Percentiles rank a stretch among this genome's conserved stretches.
phyloP scores from a whole-genome alignment of 1,140 invertebrate species.

The Lordiphosa mommai region DNA sequence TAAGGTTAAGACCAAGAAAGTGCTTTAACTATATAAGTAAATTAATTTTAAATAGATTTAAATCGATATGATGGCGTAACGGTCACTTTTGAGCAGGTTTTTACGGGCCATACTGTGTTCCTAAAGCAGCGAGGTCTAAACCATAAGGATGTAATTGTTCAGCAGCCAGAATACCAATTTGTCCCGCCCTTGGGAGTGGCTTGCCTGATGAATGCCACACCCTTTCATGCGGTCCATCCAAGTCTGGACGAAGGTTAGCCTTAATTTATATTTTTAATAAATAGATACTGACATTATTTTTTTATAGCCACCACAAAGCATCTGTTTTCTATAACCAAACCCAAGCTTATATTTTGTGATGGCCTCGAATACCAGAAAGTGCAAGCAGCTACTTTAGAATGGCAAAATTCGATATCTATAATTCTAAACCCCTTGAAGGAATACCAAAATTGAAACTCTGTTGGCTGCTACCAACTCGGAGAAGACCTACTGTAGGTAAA shows the following conservation, averaged over 20 bases:
- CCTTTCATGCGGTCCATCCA: constrained; percentile 46
- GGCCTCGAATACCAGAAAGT: constrained; percentile 20
- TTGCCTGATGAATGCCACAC: constrained; percentile 44
- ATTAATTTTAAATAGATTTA: not conserved
- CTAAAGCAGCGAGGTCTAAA: constrained; percentile 28
- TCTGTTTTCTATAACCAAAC: constrained; percentile 45
- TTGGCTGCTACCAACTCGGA: constrained; percentile 43
- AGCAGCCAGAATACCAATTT: constrained; percentile 42
- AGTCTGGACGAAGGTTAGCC: constrained; percentile 37
- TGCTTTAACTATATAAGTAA: not conserved
- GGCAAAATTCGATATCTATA: constrained; percentile 31
- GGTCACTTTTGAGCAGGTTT: constrained; percentile 31
- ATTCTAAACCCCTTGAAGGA: constrained; percentile 32
- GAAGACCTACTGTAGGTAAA: constrained; percentile 48
- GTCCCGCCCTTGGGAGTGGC: constrained; percentile 33
- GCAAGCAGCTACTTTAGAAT: constrained; percentile 19
- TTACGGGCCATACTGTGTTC: constrained; percentile 37
- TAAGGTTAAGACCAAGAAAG: too few species aligned
- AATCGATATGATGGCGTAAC: constrained; percentile 33
- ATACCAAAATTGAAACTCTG: constrained; percentile 46
- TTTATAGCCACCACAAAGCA: constrained; percentile 27
- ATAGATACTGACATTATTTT: not conserved
- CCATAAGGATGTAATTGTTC: constrained; percentile 48
- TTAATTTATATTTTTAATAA: not conserved
- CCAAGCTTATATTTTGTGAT: constrained; percentile 42